These are phyloP conservation scores for Coelopa pilipes DNA, from an alignment of 2,888 invertebrate genomes.

Conservation along the genomic window DNA sequence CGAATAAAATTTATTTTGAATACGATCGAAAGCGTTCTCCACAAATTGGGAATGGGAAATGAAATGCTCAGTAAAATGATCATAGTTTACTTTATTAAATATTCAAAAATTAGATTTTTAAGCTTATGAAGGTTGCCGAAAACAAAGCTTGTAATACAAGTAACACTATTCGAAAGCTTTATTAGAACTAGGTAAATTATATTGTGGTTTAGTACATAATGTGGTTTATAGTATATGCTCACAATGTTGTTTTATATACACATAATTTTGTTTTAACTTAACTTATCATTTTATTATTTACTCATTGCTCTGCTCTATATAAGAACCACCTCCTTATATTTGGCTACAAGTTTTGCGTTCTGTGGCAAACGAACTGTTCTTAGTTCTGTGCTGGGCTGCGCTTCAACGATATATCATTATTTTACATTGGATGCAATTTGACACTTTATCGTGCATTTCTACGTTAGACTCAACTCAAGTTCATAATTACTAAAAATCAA, in stretches of 20 bases:
- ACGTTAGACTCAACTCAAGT: no score
- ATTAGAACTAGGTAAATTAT: slow-evolving; percentile 27
- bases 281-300: slow-evolving; percentile 18
- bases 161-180: slow-evolving; percentile 27
- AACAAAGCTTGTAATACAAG: slow-evolving; percentile 22
- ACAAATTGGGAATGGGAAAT: no score
- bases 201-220: slow-evolving; percentile 25
- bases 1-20: no score
- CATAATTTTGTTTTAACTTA: slow-evolving; percentile 21
- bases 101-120: slow-evolving; percentile 16
- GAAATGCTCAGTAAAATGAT: no score
- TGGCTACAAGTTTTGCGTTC: background rate
- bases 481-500: no score
- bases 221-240: slow-evolving; percentile 19
- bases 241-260: slow-evolving; percentile 24
- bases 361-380: background rate
- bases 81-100: slow-evolving; percentile 29
- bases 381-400: background rate
- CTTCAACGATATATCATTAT: no score
- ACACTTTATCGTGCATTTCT: no score
- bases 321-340: no score
- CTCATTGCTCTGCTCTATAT: background rate
- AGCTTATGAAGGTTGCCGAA: slow-evolving; percentile 30
- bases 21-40: no score
- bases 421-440: no score